phyloP scores from a whole-genome alignment of 1,140 invertebrate genomes.

The Drosophila bipectinata region DNA sequence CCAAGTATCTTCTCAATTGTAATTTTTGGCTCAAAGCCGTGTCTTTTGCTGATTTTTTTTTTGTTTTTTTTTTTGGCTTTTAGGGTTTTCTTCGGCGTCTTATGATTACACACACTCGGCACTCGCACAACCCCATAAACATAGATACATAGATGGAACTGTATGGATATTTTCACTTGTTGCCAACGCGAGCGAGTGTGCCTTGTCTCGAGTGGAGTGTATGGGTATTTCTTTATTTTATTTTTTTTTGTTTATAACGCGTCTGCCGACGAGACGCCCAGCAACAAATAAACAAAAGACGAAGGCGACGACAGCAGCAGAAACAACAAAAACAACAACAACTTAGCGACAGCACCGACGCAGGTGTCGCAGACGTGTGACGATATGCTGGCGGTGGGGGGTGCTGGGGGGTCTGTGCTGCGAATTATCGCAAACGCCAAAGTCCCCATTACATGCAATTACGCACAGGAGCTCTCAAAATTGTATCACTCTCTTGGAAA shows the following conservation, averaged over 20 bases:
- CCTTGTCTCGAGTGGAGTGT: slow-evolving; percentile 8
- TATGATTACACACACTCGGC: slow-evolving; percentile 27
- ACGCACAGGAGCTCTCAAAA: slow-evolving; percentile 17
- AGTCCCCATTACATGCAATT: slow-evolving; percentile 3
- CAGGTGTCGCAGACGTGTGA: slow-evolving; percentile 55
- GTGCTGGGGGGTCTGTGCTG: slow-evolving; percentile 3
- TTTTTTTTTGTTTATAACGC: slow-evolving; percentile 60
- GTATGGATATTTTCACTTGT: slow-evolving; percentile 61
- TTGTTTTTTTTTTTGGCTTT: slow-evolving; percentile 7
- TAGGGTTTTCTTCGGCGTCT: slow-evolving; percentile 28
- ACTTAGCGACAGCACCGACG: slow-evolving; percentile 26
- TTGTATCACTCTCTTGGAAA: slow-evolving; percentile 24
- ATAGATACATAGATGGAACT: background rate
- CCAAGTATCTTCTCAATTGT: background rate
- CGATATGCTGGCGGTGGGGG: slow-evolving; percentile 8
- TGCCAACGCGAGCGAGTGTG: slow-evolving; percentile 53
- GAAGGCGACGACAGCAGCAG: slow-evolving; percentile 42
- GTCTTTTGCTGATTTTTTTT: background rate
- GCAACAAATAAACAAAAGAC: slow-evolving; percentile 72
- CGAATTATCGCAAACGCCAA: slow-evolving; percentile 16
- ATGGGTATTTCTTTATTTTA: slow-evolving; percentile 20
- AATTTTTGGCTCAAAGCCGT: background rate
- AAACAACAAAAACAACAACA: slow-evolving; percentile 13
- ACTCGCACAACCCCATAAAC: background rate
- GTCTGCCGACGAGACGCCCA: slow-evolving; percentile 48